Conservation (phyloP, 2,113 vertebrate species). For the Sturnira hondurensis region DNA sequence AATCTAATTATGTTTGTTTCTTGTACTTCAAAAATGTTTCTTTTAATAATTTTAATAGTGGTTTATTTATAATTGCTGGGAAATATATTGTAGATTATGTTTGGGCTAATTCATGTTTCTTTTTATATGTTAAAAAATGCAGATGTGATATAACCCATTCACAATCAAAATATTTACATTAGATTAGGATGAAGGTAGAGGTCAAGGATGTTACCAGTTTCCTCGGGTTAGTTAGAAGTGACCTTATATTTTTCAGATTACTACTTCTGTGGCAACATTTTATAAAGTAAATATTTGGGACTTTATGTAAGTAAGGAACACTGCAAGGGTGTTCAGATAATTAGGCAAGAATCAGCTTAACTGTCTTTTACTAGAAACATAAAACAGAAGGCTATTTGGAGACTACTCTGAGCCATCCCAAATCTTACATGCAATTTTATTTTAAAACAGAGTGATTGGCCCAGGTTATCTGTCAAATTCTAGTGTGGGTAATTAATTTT, state of each 20-base stretch:
- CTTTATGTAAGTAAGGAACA: constrained; percentile 31
- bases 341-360: constrained; percentile 50
- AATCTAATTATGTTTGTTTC: constrained; percentile 81
- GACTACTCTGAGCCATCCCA: neutral
- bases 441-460: neutral
- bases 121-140: constrained; percentile 70
- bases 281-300: constrained; percentile 57
- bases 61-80: constrained; percentile 78
- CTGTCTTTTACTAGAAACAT: constrained; percentile 9
- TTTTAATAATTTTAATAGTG: constrained; percentile 80
- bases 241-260: constrained; percentile 52
- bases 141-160: constrained; percentile 35
- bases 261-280: constrained; percentile 17
- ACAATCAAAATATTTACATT: constrained; percentile 50
- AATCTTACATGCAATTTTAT: constrained; percentile 6
- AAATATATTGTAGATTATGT: constrained; percentile 70
- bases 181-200: neutral
- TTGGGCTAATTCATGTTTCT: constrained; percentile 76
- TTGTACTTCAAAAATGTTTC: constrained; percentile 78
- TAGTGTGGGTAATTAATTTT: constrained; percentile 10
- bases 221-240: constrained; percentile 23
- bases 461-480: constrained; percentile 32
- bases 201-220: constrained; percentile 44
- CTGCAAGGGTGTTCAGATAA: constrained; percentile 38
- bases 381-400: constrained; percentile 41